A percentile compares a stretch with the other conserved stretches of the same genome.
Conservation (phyloP, 2,113 vertebrate genomes). For the Aix galericulata region DNA sequence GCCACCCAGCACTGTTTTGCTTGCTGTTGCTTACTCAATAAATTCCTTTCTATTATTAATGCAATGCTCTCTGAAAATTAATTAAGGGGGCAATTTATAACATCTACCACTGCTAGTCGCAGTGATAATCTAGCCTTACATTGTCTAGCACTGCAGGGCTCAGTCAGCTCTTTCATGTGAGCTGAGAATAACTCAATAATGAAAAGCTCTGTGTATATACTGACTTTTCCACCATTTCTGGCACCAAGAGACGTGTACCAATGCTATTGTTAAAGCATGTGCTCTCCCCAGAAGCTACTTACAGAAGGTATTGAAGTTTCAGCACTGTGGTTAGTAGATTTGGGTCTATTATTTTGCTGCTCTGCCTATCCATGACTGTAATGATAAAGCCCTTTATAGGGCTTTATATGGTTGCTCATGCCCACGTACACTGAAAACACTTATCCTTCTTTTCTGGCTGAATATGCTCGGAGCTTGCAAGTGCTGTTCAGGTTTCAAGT, state of each 20-base stretch:
- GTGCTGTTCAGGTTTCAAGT: background rate
- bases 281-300: background rate
- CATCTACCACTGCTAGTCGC: background rate
- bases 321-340: background rate
- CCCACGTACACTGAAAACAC: background rate
- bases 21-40: no score
- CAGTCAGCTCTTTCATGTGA: background rate
- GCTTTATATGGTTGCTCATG: background rate
- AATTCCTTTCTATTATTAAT: no score
- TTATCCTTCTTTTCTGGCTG: background rate
- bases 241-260: background rate
- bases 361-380: background rate
- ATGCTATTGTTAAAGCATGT: background rate
- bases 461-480: background rate
- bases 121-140: background rate
- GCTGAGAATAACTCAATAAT: background rate
- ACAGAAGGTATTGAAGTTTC: background rate
- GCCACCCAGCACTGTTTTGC: no score
- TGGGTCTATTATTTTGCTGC: background rate
- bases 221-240: background rate
- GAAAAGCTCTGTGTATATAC: background rate
- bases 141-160: background rate
- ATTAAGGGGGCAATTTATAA: no score
- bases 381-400: no score
- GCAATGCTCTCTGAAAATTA: no score